phyloP scores from a whole-genome alignment of 2,888 invertebrate species.

The Diachrysia chrysitis region DNA sequence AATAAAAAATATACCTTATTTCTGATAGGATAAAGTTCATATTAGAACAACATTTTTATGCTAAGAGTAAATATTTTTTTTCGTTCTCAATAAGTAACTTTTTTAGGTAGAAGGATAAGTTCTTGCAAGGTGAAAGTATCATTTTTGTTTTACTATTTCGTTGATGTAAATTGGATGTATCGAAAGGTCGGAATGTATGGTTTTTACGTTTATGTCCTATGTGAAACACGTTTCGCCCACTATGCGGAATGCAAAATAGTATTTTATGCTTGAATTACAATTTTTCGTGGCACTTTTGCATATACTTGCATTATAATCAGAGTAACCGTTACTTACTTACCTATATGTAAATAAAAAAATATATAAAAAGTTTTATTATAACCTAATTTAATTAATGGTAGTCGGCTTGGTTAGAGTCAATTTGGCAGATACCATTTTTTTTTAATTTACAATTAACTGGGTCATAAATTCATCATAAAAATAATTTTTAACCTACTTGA shows the following conservation, averaged over 20 bases:
- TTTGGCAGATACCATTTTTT: no score
- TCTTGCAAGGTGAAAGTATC: constrained; percentile 30
- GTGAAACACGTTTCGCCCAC: constrained; percentile 17
- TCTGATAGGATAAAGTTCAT: neutral
- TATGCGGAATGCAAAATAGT: constrained; percentile 40
- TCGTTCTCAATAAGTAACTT: constrained; percentile 15
- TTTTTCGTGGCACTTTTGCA: constrained; percentile 9
- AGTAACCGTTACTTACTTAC: neutral
- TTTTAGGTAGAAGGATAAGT: constrained; percentile 22
- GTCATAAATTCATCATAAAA: no score
- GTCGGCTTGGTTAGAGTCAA: no score
- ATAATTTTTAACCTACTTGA: no score
- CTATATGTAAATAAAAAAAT: no score
- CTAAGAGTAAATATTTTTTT: constrained; percentile 13
- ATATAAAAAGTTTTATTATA: no score
- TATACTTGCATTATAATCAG: neutral
- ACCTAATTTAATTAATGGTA: no score
- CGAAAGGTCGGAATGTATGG: constrained; percentile 26
- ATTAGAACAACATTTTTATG: neutral
- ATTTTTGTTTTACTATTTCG: constrained; percentile 46
- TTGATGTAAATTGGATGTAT: constrained; percentile 53
- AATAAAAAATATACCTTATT: constrained; percentile 15
- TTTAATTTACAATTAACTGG: no score
- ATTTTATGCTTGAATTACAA: constrained; percentile 35
- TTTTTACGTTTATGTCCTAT: constrained; percentile 35